These are phyloP conservation scores for Liposcelis brunnea DNA, from an alignment of 2,888 invertebrate genomes.

Conservation along the genomic window DNA sequence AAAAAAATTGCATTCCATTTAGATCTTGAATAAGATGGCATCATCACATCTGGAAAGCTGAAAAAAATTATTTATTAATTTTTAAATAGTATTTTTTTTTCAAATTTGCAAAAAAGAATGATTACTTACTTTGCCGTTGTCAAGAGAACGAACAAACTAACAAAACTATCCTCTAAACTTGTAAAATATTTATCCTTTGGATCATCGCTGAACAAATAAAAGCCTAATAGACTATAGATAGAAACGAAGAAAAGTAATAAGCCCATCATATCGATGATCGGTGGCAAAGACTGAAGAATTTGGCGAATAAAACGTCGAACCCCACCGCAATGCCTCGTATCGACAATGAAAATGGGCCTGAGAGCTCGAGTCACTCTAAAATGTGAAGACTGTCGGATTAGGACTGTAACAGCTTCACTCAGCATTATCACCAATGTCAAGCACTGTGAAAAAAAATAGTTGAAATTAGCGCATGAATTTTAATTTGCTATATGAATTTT, in stretches of 20 bases:
- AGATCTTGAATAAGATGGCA: slow-evolving; percentile 67
- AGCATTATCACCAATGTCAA: slow-evolving; percentile 62
- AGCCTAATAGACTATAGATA: slow-evolving; percentile 66
- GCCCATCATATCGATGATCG: slow-evolving; percentile 74
- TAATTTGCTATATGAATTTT: slow-evolving; percentile 8
- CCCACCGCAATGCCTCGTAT: slow-evolving; percentile 67
- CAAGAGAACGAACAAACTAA: slow-evolving; percentile 75
- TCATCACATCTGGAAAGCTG: slow-evolving; percentile 86
- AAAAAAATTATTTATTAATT: slow-evolving; percentile 19
- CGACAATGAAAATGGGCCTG: slow-evolving; percentile 74
- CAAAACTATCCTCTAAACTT: slow-evolving; percentile 64
- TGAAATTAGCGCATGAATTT: slow-evolving; percentile 5
- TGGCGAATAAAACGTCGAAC: slow-evolving; percentile 56
- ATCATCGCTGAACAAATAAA: slow-evolving; percentile 61
- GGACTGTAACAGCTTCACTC: slow-evolving; percentile 59
- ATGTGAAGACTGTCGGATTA: slow-evolving; percentile 66
- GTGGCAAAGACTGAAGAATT: slow-evolving; percentile 69
- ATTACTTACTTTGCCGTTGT: slow-evolving; percentile 73
- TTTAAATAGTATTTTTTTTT: slow-evolving; percentile 7
- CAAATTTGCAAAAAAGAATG: not conserved
- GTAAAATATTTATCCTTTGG: slow-evolving; percentile 44
- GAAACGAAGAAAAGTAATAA: slow-evolving; percentile 69
- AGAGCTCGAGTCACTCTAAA: slow-evolving; percentile 74
- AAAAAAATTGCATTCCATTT: slow-evolving; percentile 76
- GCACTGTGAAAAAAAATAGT: slow-evolving; percentile 35